Conservation (phyloP, 2,797 vertebrate species). For the Darevskia nairensis region DNA sequence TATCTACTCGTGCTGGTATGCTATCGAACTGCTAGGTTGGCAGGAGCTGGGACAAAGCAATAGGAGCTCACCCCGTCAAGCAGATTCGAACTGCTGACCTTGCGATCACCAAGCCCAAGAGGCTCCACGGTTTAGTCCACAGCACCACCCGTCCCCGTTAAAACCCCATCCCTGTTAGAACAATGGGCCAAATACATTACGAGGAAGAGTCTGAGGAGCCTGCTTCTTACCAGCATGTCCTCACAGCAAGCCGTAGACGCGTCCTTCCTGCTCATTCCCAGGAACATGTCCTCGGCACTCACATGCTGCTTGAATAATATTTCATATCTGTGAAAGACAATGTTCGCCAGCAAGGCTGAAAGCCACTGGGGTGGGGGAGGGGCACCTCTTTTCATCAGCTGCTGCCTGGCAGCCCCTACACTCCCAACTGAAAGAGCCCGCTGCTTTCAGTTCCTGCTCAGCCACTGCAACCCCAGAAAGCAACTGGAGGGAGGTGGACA, state of each 20-base stretch:
- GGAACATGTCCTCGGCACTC: conserved; percentile 90
- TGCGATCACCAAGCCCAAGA: too few relatives aligned
- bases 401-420: neutral
- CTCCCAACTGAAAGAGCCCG: too few relatives aligned
- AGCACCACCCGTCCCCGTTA: too few relatives aligned
- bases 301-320: conserved; percentile 90
- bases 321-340: conserved; percentile 84
- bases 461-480: neutral
- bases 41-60: too few relatives aligned
- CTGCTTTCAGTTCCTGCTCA: neutral
- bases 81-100: too few relatives aligned
- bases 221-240: conserved; percentile 87
- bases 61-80: too few relatives aligned
- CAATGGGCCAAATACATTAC: neutral
- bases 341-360: neutral
- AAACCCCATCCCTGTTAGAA: neutral
- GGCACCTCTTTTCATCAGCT: neutral
- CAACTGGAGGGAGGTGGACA: neutral
- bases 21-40: too few relatives aligned
- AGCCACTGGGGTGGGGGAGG: neutral
- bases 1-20: too few relatives aligned
- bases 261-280: conserved; percentile 89
- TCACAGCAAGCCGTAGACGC: conserved; percentile 93
- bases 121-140: too few relatives aligned
- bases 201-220: neutral